Percentiles rank a stretch among this genome's conserved stretches.
phyloP scores from a whole-genome alignment of 2,113 vertebrate genomes.

The Apus apus region DNA sequence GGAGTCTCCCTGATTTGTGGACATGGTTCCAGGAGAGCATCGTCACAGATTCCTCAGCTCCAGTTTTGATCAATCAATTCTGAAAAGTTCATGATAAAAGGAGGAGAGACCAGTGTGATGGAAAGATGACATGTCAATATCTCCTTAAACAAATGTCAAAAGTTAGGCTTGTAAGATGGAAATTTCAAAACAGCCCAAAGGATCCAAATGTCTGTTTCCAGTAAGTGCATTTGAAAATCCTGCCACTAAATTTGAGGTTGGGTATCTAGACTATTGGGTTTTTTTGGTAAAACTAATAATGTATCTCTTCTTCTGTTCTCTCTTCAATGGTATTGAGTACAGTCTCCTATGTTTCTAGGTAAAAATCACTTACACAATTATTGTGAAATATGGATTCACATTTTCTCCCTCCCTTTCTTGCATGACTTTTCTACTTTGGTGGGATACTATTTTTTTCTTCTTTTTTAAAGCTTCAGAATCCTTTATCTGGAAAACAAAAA shows the following conservation, averaged over 20 bases:
- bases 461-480: neutral
- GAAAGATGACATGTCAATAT: neutral
- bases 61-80: neutral
- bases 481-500: conserved; percentile 17
- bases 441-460: neutral
- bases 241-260: neutral
- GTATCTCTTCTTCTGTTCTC: neutral
- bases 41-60: conserved; percentile 28
- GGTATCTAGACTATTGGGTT: neutral
- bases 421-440: conserved; percentile 1
- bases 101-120: neutral
- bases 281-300: neutral
- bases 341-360: neutral
- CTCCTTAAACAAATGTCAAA: neutral
- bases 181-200: neutral
- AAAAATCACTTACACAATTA: neutral
- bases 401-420: neutral
- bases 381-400: neutral
- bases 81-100: neutral
- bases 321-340: neutral
- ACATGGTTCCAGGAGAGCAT: conserved; percentile 65
- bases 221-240: conserved; percentile 12
- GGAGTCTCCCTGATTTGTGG: conserved; percentile 25
- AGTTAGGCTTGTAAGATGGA: neutral
- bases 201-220: neutral